Evolutionary conservation across 2,797 vertebrate genomes (phyloP).

Genomic region (Mus spretus): DNA sequence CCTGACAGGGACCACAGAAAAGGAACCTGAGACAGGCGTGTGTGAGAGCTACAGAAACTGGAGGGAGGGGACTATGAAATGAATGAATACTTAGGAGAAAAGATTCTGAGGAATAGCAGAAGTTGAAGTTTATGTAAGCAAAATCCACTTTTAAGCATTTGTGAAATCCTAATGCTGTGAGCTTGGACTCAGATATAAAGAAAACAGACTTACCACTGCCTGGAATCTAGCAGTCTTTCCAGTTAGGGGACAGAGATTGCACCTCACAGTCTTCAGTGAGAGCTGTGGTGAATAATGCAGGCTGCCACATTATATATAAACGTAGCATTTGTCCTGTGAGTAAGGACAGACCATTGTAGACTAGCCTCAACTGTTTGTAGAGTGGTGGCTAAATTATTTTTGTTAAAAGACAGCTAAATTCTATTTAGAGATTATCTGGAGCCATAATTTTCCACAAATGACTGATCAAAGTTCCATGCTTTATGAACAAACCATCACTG

Average conservation of each 20-base stretch:
- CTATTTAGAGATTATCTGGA: not conserved
- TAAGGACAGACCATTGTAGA: conserved; percentile 50
- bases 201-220: conserved; percentile 9
- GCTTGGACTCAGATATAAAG: not conserved
- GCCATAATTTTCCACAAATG: conserved; percentile 36
- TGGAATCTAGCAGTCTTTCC: conserved; percentile 49
- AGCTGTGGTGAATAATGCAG: not conserved
- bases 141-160: conserved; percentile 19
- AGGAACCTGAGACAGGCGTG: not conserved
- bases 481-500: not conserved
- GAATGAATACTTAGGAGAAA: not conserved
- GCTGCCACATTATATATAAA: not conserved
- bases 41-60: not conserved
- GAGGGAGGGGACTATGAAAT: not conserved
- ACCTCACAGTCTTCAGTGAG: not conserved
- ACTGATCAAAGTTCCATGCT: not conserved
- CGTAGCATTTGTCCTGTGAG: not conserved
- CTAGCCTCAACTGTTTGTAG: not conserved
- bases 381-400: not conserved
- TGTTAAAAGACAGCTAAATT: conserved; percentile 42
- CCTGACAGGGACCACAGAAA: not conserved
- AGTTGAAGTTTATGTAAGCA: conserved; percentile 50
- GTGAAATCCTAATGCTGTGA: not conserved
- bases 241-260: not conserved
- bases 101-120: not conserved